Base-by-base conservation (phyloP, 2,888 invertebrate genomes). In the Mythimna vitellina region DNA sequence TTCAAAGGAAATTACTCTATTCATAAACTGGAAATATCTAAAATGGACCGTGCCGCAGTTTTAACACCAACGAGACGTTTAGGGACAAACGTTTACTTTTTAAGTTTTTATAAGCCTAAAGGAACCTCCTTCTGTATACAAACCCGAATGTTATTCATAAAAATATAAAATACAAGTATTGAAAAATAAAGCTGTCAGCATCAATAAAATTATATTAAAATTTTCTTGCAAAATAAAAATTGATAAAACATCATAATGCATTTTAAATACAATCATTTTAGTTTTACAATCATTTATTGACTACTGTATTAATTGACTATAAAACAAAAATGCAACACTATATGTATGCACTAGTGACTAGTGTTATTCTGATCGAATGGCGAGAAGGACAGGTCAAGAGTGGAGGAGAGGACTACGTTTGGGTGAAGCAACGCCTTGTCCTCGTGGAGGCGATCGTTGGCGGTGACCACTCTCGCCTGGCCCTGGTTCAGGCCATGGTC, bases 1-100 rank as follows among this genome's bases (percentile, higher is more conserved):
- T 65, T 56, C 0, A 77, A 77, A 65, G 77, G 77, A n/a, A 71
- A 64, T 56, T 76, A 76, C 54, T 49, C 60, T 25, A 20, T 76
- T 32, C 29, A 70, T 42, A 76, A 61, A 60, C 42, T 70, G 60
- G 63, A 76, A 12, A 20, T 4, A 14, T 32, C 42, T 32, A 64
- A 70, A 64, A 4, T 77, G 14, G 64, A 77, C 35, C 63, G 71
- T 0, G 76, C 70, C 1, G 54, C 32, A 14, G 12, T 60, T 64
- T 76, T 70, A 14, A 51, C 61, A 60, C 76, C 75, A 25, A 76
- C 70, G 22, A 70, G 76, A 29, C 58, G 63, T 54, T 20, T 64
- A 38, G 76, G 76, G 0, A 63, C 29, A 35, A 70, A 76, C 6
- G 35, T 76, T 57, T 76, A 54, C 70, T 64, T 42, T 14, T n/a